A percentile compares a stretch with the other conserved stretches of the same genome.
These are phyloP conservation scores for Xestoiulus laeticollis DNA, from an alignment of 2,888 invertebrate genomes.

Conservation along the genomic window DNA sequence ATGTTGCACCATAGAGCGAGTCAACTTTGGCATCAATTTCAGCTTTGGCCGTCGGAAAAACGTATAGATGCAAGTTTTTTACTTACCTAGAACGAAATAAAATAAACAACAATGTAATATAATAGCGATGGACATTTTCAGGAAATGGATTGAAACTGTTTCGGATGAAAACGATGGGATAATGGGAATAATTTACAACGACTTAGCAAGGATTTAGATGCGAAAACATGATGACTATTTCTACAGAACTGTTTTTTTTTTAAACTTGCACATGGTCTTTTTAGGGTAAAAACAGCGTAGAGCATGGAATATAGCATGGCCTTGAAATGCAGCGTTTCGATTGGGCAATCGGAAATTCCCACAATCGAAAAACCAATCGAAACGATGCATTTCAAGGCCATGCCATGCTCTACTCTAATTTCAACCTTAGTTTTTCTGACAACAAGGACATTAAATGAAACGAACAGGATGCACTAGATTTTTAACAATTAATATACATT, in stretches of 20 bases:
- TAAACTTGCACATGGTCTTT: too few relatives aligned
- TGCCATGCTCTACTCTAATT: too few relatives aligned
- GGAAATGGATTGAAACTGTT: not conserved
- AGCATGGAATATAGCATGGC: too few relatives aligned
- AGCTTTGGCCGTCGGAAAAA: not conserved
- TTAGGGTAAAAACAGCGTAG: too few relatives aligned
- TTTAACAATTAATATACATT: too few relatives aligned
- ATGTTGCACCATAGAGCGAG: not conserved
- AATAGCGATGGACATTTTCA: not conserved
- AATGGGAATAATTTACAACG: not conserved
- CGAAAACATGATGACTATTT: not conserved
- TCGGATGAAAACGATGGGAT: not conserved
- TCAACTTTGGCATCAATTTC: slow-evolving; percentile 12
- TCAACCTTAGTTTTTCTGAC: too few relatives aligned
- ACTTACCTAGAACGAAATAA: slow-evolving; percentile 18
- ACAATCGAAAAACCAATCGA: too few relatives aligned
- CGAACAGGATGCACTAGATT: too few relatives aligned
- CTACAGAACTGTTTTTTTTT: not conserved
- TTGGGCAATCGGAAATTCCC: too few relatives aligned
- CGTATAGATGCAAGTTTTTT: not conserved
- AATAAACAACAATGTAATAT: not conserved
- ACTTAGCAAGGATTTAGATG: not conserved
- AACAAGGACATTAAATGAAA: too few relatives aligned
- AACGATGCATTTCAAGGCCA: too few relatives aligned
- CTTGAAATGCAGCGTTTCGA: too few relatives aligned